Evolutionary conservation across 2,797 vertebrate species (phyloP).

Genomic region (Acrossocheilus fasciatus): DNA sequence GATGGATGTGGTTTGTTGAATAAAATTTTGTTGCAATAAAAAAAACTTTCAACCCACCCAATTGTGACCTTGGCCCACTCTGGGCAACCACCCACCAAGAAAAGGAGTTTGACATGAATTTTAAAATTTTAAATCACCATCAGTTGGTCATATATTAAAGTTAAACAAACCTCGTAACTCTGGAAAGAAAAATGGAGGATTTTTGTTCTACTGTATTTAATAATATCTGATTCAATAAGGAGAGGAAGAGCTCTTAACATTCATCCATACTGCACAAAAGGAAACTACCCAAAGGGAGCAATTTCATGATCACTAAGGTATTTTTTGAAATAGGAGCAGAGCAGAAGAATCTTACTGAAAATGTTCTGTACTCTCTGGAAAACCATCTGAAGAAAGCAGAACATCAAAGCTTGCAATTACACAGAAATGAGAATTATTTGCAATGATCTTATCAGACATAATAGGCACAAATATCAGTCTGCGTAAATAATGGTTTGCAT

Average conservation of each 20-base stretch:
- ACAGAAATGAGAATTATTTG: constrained; percentile 37
- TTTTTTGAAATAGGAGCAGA: constrained; percentile 2
- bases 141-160: not conserved
- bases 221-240: not conserved
- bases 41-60: not conserved
- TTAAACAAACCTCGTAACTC: not conserved
- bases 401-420: constrained; percentile 32
- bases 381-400: constrained; percentile 25
- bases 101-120: not conserved
- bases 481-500: constrained; percentile 28
- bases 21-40: not conserved
- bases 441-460: constrained; percentile 8
- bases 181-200: not conserved
- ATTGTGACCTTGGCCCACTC: constrained; percentile 1
- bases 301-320: constrained; percentile 5
- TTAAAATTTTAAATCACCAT: not conserved
- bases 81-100: constrained; percentile 5
- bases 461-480: constrained; percentile 20
- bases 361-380: not conserved
- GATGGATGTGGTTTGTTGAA: constrained; percentile 10
- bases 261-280: not conserved
- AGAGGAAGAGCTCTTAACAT: constrained; percentile 8
- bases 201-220: not conserved
- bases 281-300: constrained; percentile 1
- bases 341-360: constrained; percentile 2